A percentile compares a stretch with the other conserved stretches of the same genome.
These are phyloP conservation scores for Cephonodes hylas DNA, from an alignment of 2,888 invertebrate species.

Conservation along the genomic window DNA sequence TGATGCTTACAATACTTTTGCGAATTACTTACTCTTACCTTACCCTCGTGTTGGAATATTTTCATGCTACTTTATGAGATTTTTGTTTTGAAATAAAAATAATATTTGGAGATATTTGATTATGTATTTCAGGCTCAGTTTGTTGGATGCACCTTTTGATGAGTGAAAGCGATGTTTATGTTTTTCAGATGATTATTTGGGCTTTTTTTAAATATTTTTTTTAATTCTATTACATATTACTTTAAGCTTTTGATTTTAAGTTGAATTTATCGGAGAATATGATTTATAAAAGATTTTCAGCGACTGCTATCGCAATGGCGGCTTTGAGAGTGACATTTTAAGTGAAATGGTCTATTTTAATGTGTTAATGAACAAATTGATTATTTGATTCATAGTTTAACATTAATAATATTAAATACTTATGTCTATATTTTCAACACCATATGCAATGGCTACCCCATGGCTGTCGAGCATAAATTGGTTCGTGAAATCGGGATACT, in stretches of 20 bases:
- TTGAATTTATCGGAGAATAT: background rate
- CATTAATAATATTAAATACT: too few species aligned
- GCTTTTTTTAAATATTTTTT: background rate
- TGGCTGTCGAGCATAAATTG: too few species aligned
- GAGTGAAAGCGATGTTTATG: background rate
- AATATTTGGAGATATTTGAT: background rate
- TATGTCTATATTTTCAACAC: too few species aligned
- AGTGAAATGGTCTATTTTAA: background rate
- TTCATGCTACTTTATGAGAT: background rate
- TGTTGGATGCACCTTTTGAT: background rate
- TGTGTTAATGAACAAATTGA: background rate
- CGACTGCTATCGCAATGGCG: too few species aligned
- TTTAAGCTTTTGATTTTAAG: background rate
- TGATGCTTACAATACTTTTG: constrained; percentile 19
- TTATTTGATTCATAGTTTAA: too few species aligned
- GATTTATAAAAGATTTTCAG: too few species aligned
- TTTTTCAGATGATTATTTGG: background rate
- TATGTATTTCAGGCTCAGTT: background rate
- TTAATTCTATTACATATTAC: background rate
- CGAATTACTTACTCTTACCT: too few species aligned
- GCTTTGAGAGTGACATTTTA: background rate
- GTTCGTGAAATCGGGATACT: too few species aligned
- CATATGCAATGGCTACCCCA: too few species aligned
- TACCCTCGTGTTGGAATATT: background rate
- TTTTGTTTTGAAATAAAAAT: background rate